These are phyloP conservation scores for Phthorimaea operculella DNA, from an alignment of 1,140 invertebrate species.

Conservation along the genomic window DNA sequence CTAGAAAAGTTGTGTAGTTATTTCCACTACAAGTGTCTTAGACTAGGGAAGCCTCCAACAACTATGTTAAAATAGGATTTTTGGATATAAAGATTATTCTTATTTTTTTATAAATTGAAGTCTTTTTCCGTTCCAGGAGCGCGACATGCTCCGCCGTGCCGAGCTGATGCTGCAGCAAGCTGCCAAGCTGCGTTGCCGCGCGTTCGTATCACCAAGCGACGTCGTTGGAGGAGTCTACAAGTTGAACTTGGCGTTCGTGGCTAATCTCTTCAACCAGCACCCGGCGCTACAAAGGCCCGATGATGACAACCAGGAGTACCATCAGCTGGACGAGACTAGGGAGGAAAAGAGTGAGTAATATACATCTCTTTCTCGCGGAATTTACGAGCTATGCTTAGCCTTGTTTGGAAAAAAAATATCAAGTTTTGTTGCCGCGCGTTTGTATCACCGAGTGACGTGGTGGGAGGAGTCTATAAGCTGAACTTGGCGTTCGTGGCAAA, in stretches of 20 bases:
- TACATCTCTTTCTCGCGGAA: background rate
- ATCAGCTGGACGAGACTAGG: conserved; percentile 90
- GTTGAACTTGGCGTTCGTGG: conserved; percentile 98
- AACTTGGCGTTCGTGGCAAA: conserved; percentile 99
- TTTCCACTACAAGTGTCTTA: no score
- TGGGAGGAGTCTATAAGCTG: conserved; percentile 96
- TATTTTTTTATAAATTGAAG: background rate
- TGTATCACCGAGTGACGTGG: conserved; percentile 94
- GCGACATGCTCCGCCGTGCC: conserved; percentile 83
- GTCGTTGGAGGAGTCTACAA: conserved; percentile 98
- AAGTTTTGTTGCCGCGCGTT: conserved; percentile 96
- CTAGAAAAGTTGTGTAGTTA: no score
- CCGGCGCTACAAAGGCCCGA: conserved; percentile 86
- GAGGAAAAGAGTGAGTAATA: conserved; percentile 87
- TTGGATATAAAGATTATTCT: no score
- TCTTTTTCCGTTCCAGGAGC: conserved; percentile 69
- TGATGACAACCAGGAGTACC: conserved; percentile 77
- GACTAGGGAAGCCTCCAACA: no score
- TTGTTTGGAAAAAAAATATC: no score
- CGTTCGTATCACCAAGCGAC: conserved; percentile 94
- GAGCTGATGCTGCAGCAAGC: conserved; percentile 97
- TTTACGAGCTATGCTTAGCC: no score
- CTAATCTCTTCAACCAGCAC: conserved; percentile 99
- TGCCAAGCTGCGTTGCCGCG: conserved; percentile 93
- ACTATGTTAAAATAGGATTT: no score